Conservation (phyloP, 2,113 vertebrate genomes). For the Brachionichthys hirsutus region DNA sequence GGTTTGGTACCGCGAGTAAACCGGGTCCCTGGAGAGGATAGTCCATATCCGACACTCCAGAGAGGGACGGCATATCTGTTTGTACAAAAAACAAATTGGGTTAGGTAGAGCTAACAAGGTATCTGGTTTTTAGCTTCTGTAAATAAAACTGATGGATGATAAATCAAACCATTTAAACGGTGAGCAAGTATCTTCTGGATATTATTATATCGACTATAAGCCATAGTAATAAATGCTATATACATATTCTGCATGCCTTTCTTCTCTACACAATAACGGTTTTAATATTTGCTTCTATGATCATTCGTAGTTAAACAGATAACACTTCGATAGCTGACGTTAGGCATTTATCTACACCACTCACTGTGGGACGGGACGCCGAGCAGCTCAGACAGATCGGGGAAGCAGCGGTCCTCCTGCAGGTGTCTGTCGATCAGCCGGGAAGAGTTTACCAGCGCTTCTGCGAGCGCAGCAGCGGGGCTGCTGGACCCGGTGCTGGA, state of each 20-base stretch:
- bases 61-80: slow-evolving; percentile 88
- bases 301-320: slow-evolving; percentile 1
- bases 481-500: slow-evolving; percentile 73
- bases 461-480: slow-evolving; percentile 77
- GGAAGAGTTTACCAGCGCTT: slow-evolving; percentile 85
- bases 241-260: too few relatives aligned
- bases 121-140: too few relatives aligned
- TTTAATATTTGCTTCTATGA: background rate
- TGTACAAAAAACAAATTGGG: slow-evolving; percentile 29
- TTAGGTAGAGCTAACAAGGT: background rate
- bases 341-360: slow-evolving; percentile 17
- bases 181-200: too few relatives aligned
- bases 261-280: background rate
- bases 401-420: slow-evolving; percentile 89
- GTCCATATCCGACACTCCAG: slow-evolving; percentile 97
- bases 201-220: too few relatives aligned
- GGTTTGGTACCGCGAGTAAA: slow-evolving; percentile 86
- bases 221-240: too few relatives aligned
- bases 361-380: slow-evolving; percentile 87
- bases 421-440: slow-evolving; percentile 88
- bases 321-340: background rate
- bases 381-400: slow-evolving; percentile 91
- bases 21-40: slow-evolving; percentile 95
- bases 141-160: too few relatives aligned
- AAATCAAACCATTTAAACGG: too few relatives aligned